phyloP scores from a whole-genome alignment of 1,140 invertebrate species.

The Stegodyphus mimosarum region DNA sequence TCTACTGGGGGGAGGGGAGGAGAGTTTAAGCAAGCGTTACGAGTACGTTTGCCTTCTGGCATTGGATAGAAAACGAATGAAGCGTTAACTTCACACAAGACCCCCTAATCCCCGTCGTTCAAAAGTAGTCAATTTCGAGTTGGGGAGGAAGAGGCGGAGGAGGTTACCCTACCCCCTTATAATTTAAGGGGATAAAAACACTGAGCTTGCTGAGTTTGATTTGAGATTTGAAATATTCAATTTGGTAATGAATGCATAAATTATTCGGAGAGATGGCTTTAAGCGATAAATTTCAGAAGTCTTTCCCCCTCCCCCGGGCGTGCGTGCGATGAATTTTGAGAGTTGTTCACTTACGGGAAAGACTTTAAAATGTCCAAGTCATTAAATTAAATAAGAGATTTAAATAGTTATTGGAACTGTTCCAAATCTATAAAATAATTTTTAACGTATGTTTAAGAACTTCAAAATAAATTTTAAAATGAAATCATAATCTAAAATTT shows the following conservation, averaged over 20 bases:
- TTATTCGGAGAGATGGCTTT: background rate
- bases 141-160: background rate
- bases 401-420: too few relatives aligned
- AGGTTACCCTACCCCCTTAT: too few relatives aligned
- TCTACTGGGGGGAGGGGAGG: background rate
- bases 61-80: conserved; percentile 24
- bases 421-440: too few relatives aligned
- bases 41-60: conserved; percentile 42
- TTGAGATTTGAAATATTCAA: conserved; percentile 6
- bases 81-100: conserved; percentile 16
- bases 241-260: conserved; percentile 19
- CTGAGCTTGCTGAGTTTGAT: background rate
- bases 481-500: too few relatives aligned
- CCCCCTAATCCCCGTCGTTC: background rate
- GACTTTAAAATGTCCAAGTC: too few relatives aligned
- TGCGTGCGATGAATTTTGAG: too few relatives aligned
- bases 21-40: conserved; percentile 42
- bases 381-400: too few relatives aligned
- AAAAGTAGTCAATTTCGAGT: background rate
- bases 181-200: background rate
- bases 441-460: too few relatives aligned
- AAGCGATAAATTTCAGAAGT: too few relatives aligned
- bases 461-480: too few relatives aligned
- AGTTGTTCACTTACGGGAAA: too few relatives aligned
- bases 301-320: too few relatives aligned